Conservation (phyloP, 2,113 vertebrate species). For the Cyanocitta stelleri region DNA sequence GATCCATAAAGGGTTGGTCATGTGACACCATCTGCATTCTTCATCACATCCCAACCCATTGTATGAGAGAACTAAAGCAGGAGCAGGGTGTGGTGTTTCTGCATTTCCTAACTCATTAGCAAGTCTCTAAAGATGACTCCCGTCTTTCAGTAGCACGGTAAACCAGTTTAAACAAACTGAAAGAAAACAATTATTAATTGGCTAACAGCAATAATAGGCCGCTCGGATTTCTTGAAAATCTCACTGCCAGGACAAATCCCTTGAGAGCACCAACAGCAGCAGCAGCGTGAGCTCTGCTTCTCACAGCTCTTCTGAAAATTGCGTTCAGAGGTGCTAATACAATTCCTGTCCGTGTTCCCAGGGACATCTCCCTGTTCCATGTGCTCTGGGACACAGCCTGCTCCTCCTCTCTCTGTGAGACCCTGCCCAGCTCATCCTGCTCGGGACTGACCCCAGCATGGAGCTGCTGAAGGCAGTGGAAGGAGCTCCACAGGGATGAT, state of each 20-base stretch:
- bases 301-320: background rate
- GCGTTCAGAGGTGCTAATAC: background rate
- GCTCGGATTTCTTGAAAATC: background rate
- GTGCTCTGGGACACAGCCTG: background rate
- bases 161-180: background rate
- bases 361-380: background rate
- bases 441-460: rapidly evolving
- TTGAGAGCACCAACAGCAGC: background rate
- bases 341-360: background rate
- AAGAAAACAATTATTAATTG: background rate
- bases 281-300: background rate
- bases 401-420: background rate
- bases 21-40: constrained; percentile 12
- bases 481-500: rapidly evolving
- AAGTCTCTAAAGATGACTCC: background rate
- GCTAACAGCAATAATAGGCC: background rate
- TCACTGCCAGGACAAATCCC: background rate
- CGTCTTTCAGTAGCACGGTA: background rate
- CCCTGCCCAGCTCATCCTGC: background rate
- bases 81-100: constrained; percentile 37
- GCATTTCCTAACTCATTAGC: constrained; percentile 28
- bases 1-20: background rate
- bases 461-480: background rate
- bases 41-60: background rate
- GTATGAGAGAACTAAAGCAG: background rate